phyloP scores from a whole-genome alignment of 2,113 vertebrate species.

The Ascaphus truei region DNA sequence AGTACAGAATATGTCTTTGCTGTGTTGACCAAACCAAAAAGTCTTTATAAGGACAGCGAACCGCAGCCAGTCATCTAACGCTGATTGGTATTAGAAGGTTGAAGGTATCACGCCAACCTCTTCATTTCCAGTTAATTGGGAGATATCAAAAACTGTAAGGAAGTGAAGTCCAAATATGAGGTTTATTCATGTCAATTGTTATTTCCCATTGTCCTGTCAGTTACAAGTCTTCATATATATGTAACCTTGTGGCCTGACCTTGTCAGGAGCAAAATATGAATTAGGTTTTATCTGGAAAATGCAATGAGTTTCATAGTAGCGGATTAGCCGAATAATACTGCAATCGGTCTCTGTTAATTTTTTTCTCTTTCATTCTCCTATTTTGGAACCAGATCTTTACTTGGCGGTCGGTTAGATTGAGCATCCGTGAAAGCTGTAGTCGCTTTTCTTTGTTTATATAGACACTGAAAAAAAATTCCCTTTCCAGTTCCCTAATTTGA shows the following conservation, averaged over 20 bases:
- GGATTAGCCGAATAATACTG: conserved; percentile 96
- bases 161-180: conserved; percentile 36
- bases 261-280: conserved; percentile 67
- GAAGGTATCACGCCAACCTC: no score
- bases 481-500: conserved; percentile 95
- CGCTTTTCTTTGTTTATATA: conserved; percentile 99
- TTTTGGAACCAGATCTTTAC: conserved; percentile 99
- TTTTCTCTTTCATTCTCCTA: conserved; percentile 99
- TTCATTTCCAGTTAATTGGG: no score
- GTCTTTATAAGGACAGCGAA: background rate
- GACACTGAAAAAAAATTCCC: conserved; percentile 98
- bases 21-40: background rate
- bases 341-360: conserved; percentile 97
- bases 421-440: conserved; percentile 93
- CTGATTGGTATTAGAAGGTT: no score
- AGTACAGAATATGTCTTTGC: background rate
- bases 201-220: conserved; percentile 44
- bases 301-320: conserved; percentile 75
- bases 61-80: no score
- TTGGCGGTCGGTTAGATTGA: conserved; percentile 95
- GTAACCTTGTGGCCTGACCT: conserved; percentile 64
- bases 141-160: no score
- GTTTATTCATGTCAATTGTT: conserved; percentile 39
- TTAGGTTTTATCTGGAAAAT: conserved; percentile 54
- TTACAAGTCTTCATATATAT: conserved; percentile 51